Base-by-base conservation (phyloP, 2,113 vertebrate species). In the Lophochroa leadbeateri region DNA sequence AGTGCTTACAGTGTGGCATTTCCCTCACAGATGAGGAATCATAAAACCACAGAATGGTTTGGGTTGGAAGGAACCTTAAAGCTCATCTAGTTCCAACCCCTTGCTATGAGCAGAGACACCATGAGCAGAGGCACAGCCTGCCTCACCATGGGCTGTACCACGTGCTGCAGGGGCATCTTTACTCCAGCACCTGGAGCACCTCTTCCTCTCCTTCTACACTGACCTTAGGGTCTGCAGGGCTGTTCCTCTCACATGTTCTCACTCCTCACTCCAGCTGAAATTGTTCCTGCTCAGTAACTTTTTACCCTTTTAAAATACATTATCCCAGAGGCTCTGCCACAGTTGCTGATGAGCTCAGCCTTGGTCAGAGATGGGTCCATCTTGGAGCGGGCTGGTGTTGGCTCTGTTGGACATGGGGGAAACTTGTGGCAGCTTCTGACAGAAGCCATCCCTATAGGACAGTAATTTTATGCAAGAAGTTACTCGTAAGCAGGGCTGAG, bases 401-500 rank as follows among this genome's bases (percentile, higher is more conserved):
- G 43, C 41, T 67, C 43, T 21, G 9, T 67, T 33, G 64, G 64
- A 33, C 64, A 12, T 23, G 14, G 64, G 29, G 64, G 20, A 67
- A 46, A 21, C 29, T 46, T 24, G 13, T 12, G 20, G 20, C 43
- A 46, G 29, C 64, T 67, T 44, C 64, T 46, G 41, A 33, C 64
- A 67, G 43, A 44, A 46, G 64, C 29, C 43, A 58, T n/a, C 33
- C 57, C 21, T 58, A 8, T 60, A 60, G 63, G 68, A 52, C 61
- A 28, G n/a, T 29, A 5, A 5, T 76, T 68, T 39, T 11, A 52
- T 49, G 63, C 43, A 4, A 55, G 46, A 35, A 11, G 27, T 28
- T 25, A 3, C 43, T 20, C 25, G 0, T 0, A 8, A 43, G 76
- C 37, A 3, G 11, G 68, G 65, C 58, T 43, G 78, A 49, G 71